phyloP scores from a whole-genome alignment of 2,113 vertebrate species.

The Castor canadensis region DNA sequence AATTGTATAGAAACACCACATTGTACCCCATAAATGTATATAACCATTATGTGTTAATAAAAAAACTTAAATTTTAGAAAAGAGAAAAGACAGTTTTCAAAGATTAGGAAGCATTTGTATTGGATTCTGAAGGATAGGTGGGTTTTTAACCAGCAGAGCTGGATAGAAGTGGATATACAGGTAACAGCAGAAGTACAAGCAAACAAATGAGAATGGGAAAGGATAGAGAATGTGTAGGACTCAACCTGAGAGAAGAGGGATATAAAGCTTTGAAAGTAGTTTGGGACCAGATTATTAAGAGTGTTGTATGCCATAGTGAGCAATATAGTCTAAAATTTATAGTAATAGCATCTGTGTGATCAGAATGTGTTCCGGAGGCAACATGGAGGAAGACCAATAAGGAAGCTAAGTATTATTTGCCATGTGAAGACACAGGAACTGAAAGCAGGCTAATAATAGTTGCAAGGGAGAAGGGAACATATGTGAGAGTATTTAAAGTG shows the following conservation, averaged over 20 bases:
- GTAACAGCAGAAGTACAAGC: not conserved
- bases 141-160: not conserved
- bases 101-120: not conserved
- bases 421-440: not conserved
- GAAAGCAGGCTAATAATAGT: slow-evolving; percentile 28
- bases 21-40: not conserved
- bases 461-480: slow-evolving; percentile 30
- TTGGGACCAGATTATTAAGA: slow-evolving; percentile 16
- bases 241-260: not conserved
- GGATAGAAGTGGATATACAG: not conserved
- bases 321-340: slow-evolving; percentile 9
- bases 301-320: not conserved
- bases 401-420: slow-evolving; percentile 25
- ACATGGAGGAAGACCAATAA: slow-evolving; percentile 22
- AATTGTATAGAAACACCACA: not conserved
- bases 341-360: not conserved
- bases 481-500: slow-evolving; percentile 38
- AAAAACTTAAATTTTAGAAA: not conserved
- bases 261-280: slow-evolving; percentile 18
- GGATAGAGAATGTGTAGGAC: not conserved
- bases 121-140: not conserved
- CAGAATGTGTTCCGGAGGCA: not conserved
- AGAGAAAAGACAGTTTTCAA: not conserved
- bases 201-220: slow-evolving; percentile 27
- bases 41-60: not conserved